Evolutionary conservation across 2,888 invertebrate species (phyloP).

Genomic region (Biston betularia): DNA sequence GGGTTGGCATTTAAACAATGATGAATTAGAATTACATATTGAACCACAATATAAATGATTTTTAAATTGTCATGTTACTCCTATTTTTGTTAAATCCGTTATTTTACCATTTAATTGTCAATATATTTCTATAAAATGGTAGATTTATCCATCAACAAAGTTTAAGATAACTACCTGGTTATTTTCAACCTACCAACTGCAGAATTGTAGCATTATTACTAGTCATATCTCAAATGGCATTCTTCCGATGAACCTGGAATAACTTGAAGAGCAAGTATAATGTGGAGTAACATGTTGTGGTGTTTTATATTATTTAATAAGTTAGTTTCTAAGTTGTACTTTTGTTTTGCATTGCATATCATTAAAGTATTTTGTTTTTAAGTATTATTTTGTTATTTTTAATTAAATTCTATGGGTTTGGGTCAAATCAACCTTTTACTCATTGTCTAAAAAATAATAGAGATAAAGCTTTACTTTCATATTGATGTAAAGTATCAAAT

Average conservation of each 20-base stretch:
- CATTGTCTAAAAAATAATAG: neutral
- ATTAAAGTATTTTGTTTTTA: conserved; percentile 58
- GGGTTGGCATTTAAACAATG: conserved; percentile 22
- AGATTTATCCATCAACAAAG: too few relatives aligned
- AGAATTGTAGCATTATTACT: too few relatives aligned
- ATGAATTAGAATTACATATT: neutral
- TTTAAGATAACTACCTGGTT: too few relatives aligned
- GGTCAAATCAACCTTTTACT: neutral
- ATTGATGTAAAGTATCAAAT: neutral
- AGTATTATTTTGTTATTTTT: conserved; percentile 50
- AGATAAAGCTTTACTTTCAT: neutral
- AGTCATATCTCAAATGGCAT: too few relatives aligned
- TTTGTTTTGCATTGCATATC: conserved; percentile 59
- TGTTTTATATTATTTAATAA: conserved; percentile 40
- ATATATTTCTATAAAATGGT: too few relatives aligned
- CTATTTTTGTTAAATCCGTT: neutral
- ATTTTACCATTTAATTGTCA: neutral
- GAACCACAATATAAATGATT: conserved; percentile 10
- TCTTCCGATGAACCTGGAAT: neutral
- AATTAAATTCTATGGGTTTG: neutral
- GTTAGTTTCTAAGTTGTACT: conserved; percentile 48
- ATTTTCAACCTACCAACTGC: too few relatives aligned
- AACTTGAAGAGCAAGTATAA: neutral
- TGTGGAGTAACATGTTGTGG: conserved; percentile 1
- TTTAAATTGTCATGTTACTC: neutral